Evolutionary conservation across 2,888 invertebrate genomes (phyloP), one percentile per base, ranked within the genome.

Genomic region (Scaptomyza tumidula): DNA sequence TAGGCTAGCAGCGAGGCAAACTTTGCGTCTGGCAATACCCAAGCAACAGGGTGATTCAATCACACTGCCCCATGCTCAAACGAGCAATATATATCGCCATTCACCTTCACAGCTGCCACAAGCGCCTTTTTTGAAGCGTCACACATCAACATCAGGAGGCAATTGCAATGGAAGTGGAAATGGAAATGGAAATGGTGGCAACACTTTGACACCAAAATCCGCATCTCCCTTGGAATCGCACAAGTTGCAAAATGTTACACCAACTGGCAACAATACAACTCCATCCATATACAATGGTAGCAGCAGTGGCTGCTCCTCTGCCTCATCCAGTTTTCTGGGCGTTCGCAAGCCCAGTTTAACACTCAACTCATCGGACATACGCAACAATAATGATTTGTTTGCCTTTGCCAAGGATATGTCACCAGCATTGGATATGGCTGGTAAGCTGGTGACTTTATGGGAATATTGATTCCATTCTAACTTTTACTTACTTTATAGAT

Each of bases 1-100:
- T 86, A 90, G 92, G 64, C 90, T 92, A 78, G 92, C 92, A 27
- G 92, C 92, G 1, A 80, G 92, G 9, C 91, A 92, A 76, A 91
- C 91, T 13, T 68, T 92, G 19, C 91, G 92, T 3, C 76, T 92
- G 71, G 91, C 92, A 13, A 92, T 92, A 83, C 92, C 92, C 52
- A 92, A 92, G 63, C 89, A 89, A 82, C 90, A 89, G 80, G 89
- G 88, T 71, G 91, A 91, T 48, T 73, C 88, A 5, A 29, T 65
- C 1, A 29, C 66, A 57, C 54, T 71, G 67, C 54, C 61, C 62
- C 71, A 70, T 41, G 65, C 48, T 11, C 50, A 61, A 45, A 39
- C 72, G 27, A 59, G 44, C 41, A 55, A 57, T n/a, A 57, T 84
- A 41, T 86, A 86, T 58, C 76, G 80, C 2, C 89, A 89, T 35